Evolutionary conservation across 1,140 invertebrate genomes (phyloP).

Genomic region (Caenorhabditis latens): DNA sequence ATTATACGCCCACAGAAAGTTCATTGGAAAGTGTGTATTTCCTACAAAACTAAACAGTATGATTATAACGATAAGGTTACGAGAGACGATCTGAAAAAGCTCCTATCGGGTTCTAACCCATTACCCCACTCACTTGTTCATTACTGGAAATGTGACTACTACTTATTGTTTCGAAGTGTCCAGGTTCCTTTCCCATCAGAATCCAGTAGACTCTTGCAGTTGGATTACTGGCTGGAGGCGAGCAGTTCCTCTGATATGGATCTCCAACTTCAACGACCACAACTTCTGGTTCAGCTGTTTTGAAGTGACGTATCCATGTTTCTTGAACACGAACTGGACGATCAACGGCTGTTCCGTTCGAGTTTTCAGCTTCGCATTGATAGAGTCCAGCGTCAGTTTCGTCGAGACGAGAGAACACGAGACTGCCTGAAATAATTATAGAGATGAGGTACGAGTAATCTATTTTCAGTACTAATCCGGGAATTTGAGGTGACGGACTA

Average conservation of each 20-base stretch:
- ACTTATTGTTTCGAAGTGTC: conserved; percentile 75
- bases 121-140: conserved; percentile 72
- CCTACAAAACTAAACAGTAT: no score
- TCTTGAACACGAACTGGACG: conserved; percentile 95
- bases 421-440: conserved; percentile 90
- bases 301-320: conserved; percentile 80
- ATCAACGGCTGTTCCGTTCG: conserved; percentile 91
- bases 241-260: conserved; percentile 74
- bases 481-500: no score
- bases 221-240: conserved; percentile 72
- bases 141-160: conserved; percentile 76
- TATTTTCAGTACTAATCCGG: no score
- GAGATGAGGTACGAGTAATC: not conserved
- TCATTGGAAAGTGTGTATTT: no score
- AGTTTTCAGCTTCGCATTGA: conserved; percentile 95
- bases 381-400: conserved; percentile 84
- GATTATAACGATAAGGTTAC: not conserved
- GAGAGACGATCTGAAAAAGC: conserved; percentile 32
- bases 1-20: no score
- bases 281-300: conserved; percentile 69
- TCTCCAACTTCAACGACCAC: conserved; percentile 75
- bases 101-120: no score
- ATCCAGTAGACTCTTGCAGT: conserved; percentile 73
- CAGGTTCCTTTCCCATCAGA: conserved; percentile 71
- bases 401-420: conserved; percentile 80